Evolutionary conservation across 1,140 invertebrate genomes (phyloP), one percentile per base, ranked within the genome.

Genomic region (Drosophila pruinosa): DNA sequence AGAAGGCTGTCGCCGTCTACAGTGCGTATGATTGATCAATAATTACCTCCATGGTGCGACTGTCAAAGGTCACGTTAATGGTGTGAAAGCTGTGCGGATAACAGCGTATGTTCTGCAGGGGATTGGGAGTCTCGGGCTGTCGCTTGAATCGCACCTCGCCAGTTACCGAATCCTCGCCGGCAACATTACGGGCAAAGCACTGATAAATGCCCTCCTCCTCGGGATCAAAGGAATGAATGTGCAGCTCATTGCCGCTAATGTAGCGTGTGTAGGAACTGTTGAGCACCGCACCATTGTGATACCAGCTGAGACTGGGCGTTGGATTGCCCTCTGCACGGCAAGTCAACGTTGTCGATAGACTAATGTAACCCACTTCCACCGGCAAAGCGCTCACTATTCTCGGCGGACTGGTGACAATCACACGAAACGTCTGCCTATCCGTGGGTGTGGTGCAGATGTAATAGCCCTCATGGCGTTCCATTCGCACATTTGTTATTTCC

Each of bases 151-250:
- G 82, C 57, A 91, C 62, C 28, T 89, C 89, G 2, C 75, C 89
- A 1, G 85, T 75, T 10, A 77, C 67, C 34, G 80, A 82, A 15
- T 81, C 82, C 72, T 91, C 90, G 14, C 90, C 91, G 26, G 89
- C 89, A 5, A 88, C 71, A 54, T 91, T 91, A 0, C 72, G 47
- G 0, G 91, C 91, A 64, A 91, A 83, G 53, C 91, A 91, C 70
- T 91, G 91, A 75, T 91, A 91, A 10, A 91, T 86, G 50, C 91
- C 90, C 39, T 76, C 89, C 70, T 91, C 90, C 53, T 86, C 72
- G 8, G 83, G 83, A 53, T 91, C 90, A 15, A 91, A 90, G 0
- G 90, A 91, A 38, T 90, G 81, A 8, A 91, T 78, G 14, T 74
- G 65, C 56, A 91, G 50, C 58, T 85, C 82, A 8, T 88, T 89